Evolutionary conservation across 2,888 invertebrate genomes (phyloP), one percentile per base, ranked within the genome.

Genomic region (Amphipoea lucens): DNA sequence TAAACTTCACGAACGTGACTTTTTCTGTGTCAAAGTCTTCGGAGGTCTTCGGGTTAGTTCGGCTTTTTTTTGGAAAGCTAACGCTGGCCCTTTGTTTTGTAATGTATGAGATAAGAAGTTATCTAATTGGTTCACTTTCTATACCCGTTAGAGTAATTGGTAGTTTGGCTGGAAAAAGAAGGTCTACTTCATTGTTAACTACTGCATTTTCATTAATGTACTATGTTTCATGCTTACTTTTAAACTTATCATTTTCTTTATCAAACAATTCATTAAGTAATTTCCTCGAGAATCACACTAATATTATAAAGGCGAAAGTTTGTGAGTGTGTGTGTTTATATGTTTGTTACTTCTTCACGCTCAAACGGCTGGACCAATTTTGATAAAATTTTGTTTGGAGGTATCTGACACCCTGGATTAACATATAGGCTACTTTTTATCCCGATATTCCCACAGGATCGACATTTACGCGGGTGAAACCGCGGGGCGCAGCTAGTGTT

Each of bases 1-100:
- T 83, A 82, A 87, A 85, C 87, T 84, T 87, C 63, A 82, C 81
- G 84, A 80, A 87, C 90, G 90, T 89, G 89, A 90, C 90, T 89
- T 87, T 89, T 90, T 89, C 83, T 89, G 90, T 89, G 89, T 89
- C 90, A 87, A 54, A 74, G 62, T 54, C 60, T 69, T 75, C 67
- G 66, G 62, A 60, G 23, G 20, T 60, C 63, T 79, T 87, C 70
- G 80, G 45, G 54, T 45, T n/a, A 23, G 40, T 84, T 75, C 62
- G 71, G 42, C 0, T 54, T 84, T 76, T 76, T 75, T 82, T 82
- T 70, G 17, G 48, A 65, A 66, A 62, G 40, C 36, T 70, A 14
- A 45, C 14, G 14, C 36, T 54, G 48, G 14, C 14, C 42, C 20
- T 65, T 82, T 69, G 23, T 51, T 83, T 66, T 14, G 54, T 40